phyloP scores from a whole-genome alignment of 2,797 vertebrate genomes.

The Eidolon dupreanum region DNA sequence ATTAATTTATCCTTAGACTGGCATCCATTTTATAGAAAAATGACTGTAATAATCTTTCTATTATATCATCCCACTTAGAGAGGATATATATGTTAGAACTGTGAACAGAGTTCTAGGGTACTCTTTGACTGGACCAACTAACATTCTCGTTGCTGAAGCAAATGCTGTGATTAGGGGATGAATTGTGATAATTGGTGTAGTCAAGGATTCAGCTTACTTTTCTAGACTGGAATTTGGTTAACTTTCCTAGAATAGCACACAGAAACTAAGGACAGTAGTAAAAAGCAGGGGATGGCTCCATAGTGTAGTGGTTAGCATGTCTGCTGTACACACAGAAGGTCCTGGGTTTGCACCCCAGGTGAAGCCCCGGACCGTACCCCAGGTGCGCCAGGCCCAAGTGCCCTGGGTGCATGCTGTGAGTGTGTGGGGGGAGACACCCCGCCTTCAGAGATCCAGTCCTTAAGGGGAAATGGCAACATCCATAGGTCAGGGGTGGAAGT shows the following conservation, averaged over 20 bases:
- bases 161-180: not conserved
- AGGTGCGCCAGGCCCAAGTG: too few relatives aligned
- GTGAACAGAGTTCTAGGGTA: not conserved
- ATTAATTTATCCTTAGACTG: not conserved
- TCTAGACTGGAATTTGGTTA: not conserved
- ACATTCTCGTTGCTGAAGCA: not conserved
- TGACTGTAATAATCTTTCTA: not conserved
- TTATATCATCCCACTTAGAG: not conserved
- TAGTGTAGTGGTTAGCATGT: too few relatives aligned
- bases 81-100: not conserved
- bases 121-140: not conserved
- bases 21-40: not conserved
- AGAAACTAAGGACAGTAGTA: not conserved
- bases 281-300: not conserved
- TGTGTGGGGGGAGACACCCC: too few relatives aligned
- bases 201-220: not conserved
- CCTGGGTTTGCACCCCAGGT: too few relatives aligned
- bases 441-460: too few relatives aligned
- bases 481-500: too few relatives aligned
- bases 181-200: not conserved
- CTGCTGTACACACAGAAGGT: too few relatives aligned
- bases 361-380: too few relatives aligned
- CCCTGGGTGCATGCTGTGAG: too few relatives aligned
- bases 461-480: too few relatives aligned
- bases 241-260: not conserved